Evolutionary conservation across 2,113 vertebrate species (phyloP), one percentile per base, ranked within the genome.

Genomic region (Pseudorhombus dupliciocellatus): DNA sequence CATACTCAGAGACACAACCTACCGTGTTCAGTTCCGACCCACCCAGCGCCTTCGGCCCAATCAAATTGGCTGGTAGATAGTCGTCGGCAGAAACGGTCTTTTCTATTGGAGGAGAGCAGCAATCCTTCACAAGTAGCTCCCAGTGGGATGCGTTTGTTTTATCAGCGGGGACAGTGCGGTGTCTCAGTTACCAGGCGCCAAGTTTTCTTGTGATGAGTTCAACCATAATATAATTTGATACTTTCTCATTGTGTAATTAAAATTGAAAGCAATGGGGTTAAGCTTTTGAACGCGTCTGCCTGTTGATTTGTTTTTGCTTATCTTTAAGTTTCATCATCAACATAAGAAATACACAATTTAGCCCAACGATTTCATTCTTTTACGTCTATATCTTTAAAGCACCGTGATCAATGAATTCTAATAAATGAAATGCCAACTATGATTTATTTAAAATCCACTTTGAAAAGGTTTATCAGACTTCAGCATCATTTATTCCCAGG

Each of bases 1-100:
- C 71, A 89, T 70, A 55, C 78, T 77, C 73, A 84, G 25, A 4
- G 12, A 16, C 44, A 56, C 82, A 92, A 88, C 91, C 90, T 89
- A 92, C 21, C 70, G 0, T 76, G 77, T 64, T 73, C 70, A 18
- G 44, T 65, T 67, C 89, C 80, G 84, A 89, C 90, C 81, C 24
- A 7, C 21, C 52, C 48, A 7, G 57, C n/a, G 31, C 64, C 64
- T 75, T 26, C 79, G 28, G 25, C 9, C 56, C 66, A 84, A 88
- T 90, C 11, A 21, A 37, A 88, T 91, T 90, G 79, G 66, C 25
- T 59, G 12, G 12, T 56, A 73, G 14, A 34, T 18, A 21, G 26
- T 57, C 46, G 37, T 67, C 73, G 61, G 10, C 37, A 59, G 61
- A 66, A 57, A 74, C 44, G 15, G 52, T 0, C 31, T 2, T 30